Base-by-base conservation (phyloP, 2,888 invertebrate species). In the Mamestra brassicae region DNA sequence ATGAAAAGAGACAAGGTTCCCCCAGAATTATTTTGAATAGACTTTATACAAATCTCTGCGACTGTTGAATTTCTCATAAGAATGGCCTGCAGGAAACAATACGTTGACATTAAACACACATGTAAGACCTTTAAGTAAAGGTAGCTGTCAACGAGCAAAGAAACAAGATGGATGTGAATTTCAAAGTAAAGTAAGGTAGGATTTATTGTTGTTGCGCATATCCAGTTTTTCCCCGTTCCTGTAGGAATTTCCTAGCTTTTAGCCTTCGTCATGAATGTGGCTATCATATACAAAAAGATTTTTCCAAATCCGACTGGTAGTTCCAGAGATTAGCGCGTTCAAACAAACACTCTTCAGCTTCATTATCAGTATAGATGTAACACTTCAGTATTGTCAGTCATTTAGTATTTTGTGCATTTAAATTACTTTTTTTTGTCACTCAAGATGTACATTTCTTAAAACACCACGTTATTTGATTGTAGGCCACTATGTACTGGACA, bases 41-140 rank as follows among this genome's bases (percentile, higher is more conserved):
- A 42, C 54, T 11, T 81, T 26, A 10, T 81, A 36, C 8, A 64
- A 60, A 65, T 83, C 71, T 81, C 60, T n/a, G 17, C 8, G 26
- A 71, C 47, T 79, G 50, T 64, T 70, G 62, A 67, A 80, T 67
- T 84, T 60, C 55, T 70, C 62, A 60, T 57, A 76, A 74, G 63
- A 84, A 67, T 57, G 11, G 67, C 74, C 52, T 42, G 42, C 55
- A 67, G 45, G 47, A 75, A 81, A 81, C 81, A 81, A 85, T 85
- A 62, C 63, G 63, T 81, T 81, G 80, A 69, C 80, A 81, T 81
- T 85, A 66, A 68, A 70, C 50, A 80, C 62, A 66, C 68, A 75
- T 63, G 76, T 54, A 65, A 54, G 60, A 84, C 80, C 81, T 81
- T 84, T 81, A 63, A 70, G 38, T 81, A 81, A 81, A 81, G 85